Conservation (phyloP, 2,888 invertebrate genomes). For the Coleophora flavipennella region DNA sequence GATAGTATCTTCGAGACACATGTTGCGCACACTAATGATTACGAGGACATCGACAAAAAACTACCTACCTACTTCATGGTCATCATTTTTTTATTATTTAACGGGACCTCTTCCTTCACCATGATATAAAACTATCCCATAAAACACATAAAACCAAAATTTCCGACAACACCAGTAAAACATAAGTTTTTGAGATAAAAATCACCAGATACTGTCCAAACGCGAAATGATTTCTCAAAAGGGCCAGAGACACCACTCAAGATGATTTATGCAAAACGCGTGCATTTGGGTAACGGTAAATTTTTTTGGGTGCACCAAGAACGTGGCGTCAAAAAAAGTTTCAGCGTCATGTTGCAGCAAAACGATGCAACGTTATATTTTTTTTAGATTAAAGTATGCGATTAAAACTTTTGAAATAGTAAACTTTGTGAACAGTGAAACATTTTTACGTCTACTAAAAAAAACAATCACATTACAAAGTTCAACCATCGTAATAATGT, state of each 20-base stretch:
- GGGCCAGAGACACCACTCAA: conserved; percentile 37
- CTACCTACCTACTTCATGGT: no score
- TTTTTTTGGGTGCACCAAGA: conserved; percentile 26
- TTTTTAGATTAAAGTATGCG: not conserved
- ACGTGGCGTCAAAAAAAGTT: conserved; percentile 15
- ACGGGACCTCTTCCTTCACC: not conserved
- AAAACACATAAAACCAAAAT: no score
- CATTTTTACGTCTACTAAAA: no score
- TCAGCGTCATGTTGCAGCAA: no score
- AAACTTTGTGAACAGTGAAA: no score
- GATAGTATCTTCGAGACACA: conserved; percentile 58
- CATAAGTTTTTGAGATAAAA: not conserved
- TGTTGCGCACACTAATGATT: conserved; percentile 58
- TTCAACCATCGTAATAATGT: no score
- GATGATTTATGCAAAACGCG: conserved; percentile 61
- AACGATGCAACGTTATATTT: not conserved
- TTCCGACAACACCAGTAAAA: no score
- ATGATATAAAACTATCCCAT: no score
- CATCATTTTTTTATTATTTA: not conserved
- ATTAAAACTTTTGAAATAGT: no score
- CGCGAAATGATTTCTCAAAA: conserved; percentile 15
- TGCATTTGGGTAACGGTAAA: conserved; percentile 49
- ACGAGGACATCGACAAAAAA: conserved; percentile 24
- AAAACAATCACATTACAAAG: no score
- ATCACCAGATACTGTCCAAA: not conserved